These are phyloP conservation scores for Otis tarda DNA, from an alignment of 2,113 vertebrate genomes.

Conservation along the genomic window DNA sequence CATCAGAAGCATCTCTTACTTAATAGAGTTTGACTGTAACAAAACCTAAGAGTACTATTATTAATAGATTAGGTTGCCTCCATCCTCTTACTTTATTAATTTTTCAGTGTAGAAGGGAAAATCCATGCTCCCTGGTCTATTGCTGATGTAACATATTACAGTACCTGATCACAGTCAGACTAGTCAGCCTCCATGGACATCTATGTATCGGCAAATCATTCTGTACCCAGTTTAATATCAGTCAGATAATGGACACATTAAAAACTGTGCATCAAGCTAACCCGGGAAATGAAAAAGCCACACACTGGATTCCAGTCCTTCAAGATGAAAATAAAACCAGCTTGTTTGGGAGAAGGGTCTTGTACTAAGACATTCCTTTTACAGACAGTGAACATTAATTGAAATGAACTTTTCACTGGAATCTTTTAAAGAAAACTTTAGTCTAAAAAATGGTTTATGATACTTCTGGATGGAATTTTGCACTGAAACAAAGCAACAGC, in stretches of 20 bases:
- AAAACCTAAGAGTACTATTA: constrained; percentile 4
- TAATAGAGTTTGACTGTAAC: constrained; percentile 13
- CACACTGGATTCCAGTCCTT: not conserved
- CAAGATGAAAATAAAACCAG: not conserved
- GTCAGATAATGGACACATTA: not conserved
- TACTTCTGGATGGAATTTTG: not conserved
- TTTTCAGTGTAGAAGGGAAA: not conserved
- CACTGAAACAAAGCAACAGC: not conserved
- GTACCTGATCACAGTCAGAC: not conserved
- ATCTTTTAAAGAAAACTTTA: not conserved
- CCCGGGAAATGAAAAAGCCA: not conserved
- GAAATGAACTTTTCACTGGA: not conserved
- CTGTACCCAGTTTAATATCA: not conserved
- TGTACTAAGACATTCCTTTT: not conserved
- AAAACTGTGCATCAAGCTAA: not conserved
- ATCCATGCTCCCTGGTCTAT: not conserved
- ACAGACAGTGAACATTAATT: not conserved
- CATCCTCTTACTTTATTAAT: not conserved
- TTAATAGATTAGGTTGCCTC: constrained; percentile 24
- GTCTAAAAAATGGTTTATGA: not conserved
- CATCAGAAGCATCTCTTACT: not conserved
- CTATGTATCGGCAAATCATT: not conserved
- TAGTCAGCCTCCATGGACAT: not conserved
- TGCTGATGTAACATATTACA: not conserved
- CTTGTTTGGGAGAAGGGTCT: not conserved